Conservation (phyloP, 2,113 vertebrate genomes). For the Antigone vipio region DNA sequence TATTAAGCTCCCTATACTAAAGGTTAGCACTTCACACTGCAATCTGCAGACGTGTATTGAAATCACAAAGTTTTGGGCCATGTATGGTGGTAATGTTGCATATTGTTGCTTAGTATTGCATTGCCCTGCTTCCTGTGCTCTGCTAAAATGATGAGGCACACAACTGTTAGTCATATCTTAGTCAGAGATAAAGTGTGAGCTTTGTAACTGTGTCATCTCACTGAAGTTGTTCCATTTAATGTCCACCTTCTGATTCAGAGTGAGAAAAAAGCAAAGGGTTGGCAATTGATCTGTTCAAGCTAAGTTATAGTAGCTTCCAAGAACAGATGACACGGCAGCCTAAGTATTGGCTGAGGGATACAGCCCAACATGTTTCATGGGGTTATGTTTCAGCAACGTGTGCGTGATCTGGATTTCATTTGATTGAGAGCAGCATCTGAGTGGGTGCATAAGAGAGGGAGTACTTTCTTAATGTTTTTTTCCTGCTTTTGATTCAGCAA, state of each 20-base stretch:
- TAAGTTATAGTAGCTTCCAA: neutral
- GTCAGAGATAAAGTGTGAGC: neutral
- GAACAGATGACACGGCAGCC: fast-evolving
- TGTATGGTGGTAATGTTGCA: neutral
- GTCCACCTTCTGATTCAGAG: neutral
- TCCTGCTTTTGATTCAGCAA: neutral
- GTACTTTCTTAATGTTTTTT: neutral
- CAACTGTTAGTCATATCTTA: neutral
- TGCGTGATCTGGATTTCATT: neutral
- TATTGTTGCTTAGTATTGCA: neutral
- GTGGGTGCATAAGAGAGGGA: neutral
- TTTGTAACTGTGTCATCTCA: neutral
- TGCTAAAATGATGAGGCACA: neutral
- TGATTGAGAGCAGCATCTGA: neutral
- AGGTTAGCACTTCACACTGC: neutral
- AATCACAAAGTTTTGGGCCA: neutral
- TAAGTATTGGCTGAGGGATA: neutral
- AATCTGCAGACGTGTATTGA: neutral
- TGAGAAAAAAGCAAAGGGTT: neutral
- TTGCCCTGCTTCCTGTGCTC: neutral
- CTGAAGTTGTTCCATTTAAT: neutral
- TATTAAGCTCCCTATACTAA: neutral
- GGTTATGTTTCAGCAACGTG: fast-evolving
- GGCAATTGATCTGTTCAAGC: neutral
- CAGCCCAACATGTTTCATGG: neutral